These are phyloP conservation scores for Chrysomallon squamiferum DNA, from an alignment of 1,140 invertebrate genomes.

Conservation along the genomic window DNA sequence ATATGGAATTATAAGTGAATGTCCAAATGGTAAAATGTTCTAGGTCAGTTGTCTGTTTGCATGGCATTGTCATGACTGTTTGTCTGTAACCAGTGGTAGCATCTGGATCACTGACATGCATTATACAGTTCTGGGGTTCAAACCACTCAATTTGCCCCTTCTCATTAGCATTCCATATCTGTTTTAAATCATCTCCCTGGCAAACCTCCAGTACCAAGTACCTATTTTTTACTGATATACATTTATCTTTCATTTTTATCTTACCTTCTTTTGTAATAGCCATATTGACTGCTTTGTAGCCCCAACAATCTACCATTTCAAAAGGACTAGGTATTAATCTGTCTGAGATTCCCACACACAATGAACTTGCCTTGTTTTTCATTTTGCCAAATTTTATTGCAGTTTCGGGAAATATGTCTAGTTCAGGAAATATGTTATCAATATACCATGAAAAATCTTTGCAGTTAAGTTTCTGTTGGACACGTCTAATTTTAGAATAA, in stretches of 20 bases:
- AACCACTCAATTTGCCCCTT: not conserved
- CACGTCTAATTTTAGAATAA: not conserved
- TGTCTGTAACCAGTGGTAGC: not conserved
- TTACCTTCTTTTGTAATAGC: not conserved
- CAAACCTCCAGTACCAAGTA: not conserved
- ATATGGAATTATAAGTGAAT: constrained; percentile 8
- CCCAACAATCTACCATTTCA: constrained; percentile 2
- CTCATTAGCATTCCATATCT: not conserved
- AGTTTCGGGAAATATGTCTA: not conserved
- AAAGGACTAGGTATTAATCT: not conserved
- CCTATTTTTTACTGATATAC: not conserved
- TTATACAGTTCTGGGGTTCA: not conserved
- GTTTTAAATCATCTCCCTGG: not conserved
- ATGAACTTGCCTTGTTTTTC: constrained; percentile 3
- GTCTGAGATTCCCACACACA: not conserved
- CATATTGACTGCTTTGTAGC: not conserved
- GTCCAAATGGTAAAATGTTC: constrained; percentile 3
- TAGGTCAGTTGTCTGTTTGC: not conserved
- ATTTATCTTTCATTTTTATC: not conserved
- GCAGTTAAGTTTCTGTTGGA: not conserved
- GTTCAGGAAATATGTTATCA: not conserved
- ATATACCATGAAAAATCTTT: constrained; percentile 1
- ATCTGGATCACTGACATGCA: constrained; percentile 9
- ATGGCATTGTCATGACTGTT: constrained; percentile 8
- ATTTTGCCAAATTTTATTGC: constrained; percentile 5